A percentile compares a stretch with the other conserved stretches of the same genome.
These are phyloP conservation scores for Flabesymbios commensalis DNA, from an alignment of 2,888 invertebrate species.

Conservation along the genomic window DNA sequence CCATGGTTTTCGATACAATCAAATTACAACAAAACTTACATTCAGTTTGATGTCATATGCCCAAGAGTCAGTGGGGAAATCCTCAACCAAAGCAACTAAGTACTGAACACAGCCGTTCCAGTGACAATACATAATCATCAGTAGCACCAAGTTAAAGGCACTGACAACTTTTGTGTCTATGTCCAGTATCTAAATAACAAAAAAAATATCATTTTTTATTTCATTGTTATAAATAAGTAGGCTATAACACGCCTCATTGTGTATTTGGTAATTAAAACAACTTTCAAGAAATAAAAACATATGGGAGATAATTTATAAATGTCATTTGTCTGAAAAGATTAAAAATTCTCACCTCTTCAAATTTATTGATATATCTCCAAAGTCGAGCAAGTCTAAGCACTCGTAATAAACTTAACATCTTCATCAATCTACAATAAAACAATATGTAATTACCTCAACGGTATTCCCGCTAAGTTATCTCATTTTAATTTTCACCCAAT, in stretches of 20 bases:
- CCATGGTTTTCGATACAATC: no score
- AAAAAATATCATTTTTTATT: no score
- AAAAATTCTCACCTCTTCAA: not conserved
- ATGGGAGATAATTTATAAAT: no score
- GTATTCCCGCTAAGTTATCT: no score
- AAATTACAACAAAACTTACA: not conserved
- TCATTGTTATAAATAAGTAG: no score
- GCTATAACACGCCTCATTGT: no score
- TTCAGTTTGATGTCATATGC: not conserved
- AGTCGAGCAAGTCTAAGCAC: not conserved
- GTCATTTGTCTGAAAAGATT: no score
- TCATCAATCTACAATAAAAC: not conserved
- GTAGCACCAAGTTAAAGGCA: not conserved
- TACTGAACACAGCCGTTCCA: constrained; percentile 1
- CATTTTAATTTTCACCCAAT: no score
- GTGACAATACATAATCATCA: not conserved
- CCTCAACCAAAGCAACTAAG: not conserved
- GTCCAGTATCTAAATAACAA: not conserved
- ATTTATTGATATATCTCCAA: not conserved
- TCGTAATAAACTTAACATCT: not conserved
- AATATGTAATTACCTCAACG: no score
- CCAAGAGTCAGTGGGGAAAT: not conserved
- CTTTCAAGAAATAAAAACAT: no score
- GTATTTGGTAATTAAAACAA: no score
- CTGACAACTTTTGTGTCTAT: not conserved